Conservation (phyloP, 2,888 invertebrate species). For the Ormyrus nitidulus region DNA sequence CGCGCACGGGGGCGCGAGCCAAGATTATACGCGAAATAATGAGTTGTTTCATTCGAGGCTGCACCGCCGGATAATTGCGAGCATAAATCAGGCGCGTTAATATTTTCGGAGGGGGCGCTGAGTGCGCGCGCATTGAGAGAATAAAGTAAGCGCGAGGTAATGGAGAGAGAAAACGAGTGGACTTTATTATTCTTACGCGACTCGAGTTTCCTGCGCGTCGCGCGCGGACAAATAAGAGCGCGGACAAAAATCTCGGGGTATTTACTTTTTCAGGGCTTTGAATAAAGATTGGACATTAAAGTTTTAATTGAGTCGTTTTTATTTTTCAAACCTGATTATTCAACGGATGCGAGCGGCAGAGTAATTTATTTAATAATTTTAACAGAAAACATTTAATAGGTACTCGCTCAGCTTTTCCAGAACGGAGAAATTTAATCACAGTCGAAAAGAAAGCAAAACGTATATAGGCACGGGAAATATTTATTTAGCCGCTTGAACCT, state of each 20-base stretch:
- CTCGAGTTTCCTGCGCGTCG: not conserved
- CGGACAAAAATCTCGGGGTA: not conserved
- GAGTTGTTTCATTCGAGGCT: constrained; percentile 52
- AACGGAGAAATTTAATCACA: too few species aligned
- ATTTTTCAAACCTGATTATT: too few species aligned
- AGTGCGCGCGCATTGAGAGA: constrained; percentile 66
- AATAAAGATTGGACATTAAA: constrained; percentile 10
- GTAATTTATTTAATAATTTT: too few species aligned
- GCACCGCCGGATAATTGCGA: constrained; percentile 72
- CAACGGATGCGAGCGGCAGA: too few species aligned
- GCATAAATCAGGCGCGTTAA: constrained; percentile 74
- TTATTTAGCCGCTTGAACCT: too few species aligned
- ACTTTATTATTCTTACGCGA: constrained; percentile 20
- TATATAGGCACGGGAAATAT: too few species aligned
- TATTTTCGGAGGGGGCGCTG: constrained; percentile 69
- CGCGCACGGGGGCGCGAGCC: constrained; percentile 8
- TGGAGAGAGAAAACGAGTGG: constrained; percentile 19
- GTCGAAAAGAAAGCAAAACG: too few species aligned
- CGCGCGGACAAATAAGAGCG: not conserved
- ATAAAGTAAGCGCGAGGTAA: constrained; percentile 43
- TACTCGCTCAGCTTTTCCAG: too few species aligned
- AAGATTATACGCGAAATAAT: constrained; percentile 56
- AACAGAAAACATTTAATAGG: too few species aligned
- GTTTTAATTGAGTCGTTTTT: not conserved
- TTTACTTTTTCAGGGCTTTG: not conserved